Evolutionary conservation across 2,797 vertebrate species (phyloP), one percentile per base, ranked within the genome.

Genomic region (Sebastes nivosus): DNA sequence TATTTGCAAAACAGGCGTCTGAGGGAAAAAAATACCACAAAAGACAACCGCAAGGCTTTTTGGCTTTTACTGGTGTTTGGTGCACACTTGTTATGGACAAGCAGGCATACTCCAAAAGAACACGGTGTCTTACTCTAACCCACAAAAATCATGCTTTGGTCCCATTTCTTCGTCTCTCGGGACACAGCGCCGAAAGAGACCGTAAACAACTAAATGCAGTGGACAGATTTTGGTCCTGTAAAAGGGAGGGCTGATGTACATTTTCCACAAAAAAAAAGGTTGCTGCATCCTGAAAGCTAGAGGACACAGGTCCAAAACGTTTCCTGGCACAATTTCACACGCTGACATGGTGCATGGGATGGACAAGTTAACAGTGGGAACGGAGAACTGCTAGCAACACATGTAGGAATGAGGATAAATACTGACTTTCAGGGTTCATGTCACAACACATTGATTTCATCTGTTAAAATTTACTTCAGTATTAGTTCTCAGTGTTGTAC

Each of bases 1-100:
- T n/a, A 52, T 20, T 46, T n/a, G 12, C 4, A 50, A 59, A 63
- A 24, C 13, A 42, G 30, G 8, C 20, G 6, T 38, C 30, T 24
- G 25, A 52, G n/a, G 14, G 9, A 24, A 16, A 52, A 30, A n/a
- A 38, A 25, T 42, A 8, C 8, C 16, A 63, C 2, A 63, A 34
- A 54, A 63, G 11, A 30, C 2, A 6, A 72, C 34, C 3, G 2
- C 5, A 16, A 61, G 8, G n/a, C 60, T 72, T 60, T 60, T 22
- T 80, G 68, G 68, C 55, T 54, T 81, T 32, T 20, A 18, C 29
- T 73, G 24, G 11, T 22, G 20, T 87, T 79, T 68, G 57, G 57
- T 34, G 4, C 32, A 80, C 42, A 27, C 29, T 58, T n/a, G 24
- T 58, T 61, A 79, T 46, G 77, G 80, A 74, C 38, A 77, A 87